Evolutionary conservation across 2,888 invertebrate species (phyloP).

Genomic region (Orthosia gracilis): DNA sequence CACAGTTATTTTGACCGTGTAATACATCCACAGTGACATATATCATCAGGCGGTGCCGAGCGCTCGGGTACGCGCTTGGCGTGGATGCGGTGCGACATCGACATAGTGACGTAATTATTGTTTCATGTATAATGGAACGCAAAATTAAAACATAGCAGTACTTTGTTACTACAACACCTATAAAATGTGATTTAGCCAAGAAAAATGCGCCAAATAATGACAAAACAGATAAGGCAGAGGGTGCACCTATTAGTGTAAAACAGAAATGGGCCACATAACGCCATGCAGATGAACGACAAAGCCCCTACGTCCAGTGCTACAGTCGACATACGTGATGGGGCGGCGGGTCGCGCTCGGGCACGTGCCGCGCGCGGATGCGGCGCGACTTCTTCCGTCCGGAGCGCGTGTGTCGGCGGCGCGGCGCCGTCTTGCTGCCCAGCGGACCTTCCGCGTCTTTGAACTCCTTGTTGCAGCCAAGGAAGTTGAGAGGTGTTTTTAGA

Average conservation of each 20-base stretch:
- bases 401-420: slow-evolving; percentile 82
- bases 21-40: slow-evolving; percentile 53
- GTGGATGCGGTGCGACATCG: slow-evolving; percentile 69
- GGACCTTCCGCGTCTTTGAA: slow-evolving; percentile 7
- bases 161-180: neutral
- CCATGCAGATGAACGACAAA: slow-evolving; percentile 49
- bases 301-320: slow-evolving; percentile 15
- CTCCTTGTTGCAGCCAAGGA: slow-evolving; percentile 47
- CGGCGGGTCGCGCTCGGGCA: slow-evolving; percentile 14
- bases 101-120: no score
- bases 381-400: slow-evolving; percentile 82
- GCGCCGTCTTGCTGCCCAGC: slow-evolving; percentile 65
- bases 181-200: neutral
- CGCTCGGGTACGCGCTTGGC: slow-evolving; percentile 53
- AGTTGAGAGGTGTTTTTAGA: no score
- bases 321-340: slow-evolving; percentile 70
- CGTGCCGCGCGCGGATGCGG: slow-evolving; percentile 71
- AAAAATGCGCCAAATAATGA: neutral
- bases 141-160: neutral
- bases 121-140: neutral
- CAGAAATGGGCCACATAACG: slow-evolving; percentile 8
- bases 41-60: slow-evolving; percentile 33
- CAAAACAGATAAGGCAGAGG: neutral
- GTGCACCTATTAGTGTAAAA: no score
- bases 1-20: no score